Evolutionary conservation across 2,113 vertebrate genomes (phyloP), one percentile per base, ranked within the genome.

Genomic region (Proterorhinus semilunaris): DNA sequence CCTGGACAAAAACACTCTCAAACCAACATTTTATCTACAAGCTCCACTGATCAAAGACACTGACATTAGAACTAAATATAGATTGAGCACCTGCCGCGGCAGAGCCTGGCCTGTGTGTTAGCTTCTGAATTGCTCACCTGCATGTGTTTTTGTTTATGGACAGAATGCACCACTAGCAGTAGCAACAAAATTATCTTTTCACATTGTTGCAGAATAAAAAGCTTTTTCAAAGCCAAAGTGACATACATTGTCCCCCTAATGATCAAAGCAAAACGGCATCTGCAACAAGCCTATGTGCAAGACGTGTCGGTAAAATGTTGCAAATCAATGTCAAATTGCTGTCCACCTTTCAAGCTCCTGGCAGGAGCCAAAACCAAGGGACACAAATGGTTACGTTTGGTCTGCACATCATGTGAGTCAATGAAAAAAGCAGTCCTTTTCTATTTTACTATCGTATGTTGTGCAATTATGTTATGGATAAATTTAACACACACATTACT

Each of bases 41-140:
- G 86, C 63, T 16, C 11, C 57, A 21, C 65, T 89, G 89, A 91
- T 91, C 88, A 92, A 90, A 92, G 90, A 85, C 78, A 27, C 69
- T 66, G 71, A 78, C 76, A 74, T 80, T 83, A 79, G 72, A 45
- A 72, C 66, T 67, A 79, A 76, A 88, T 89, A 72, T 86, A 78
- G 77, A 88, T 81, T 82, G 88, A 86, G 87, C 89, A 89, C 85
- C 85, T 81, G 82, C 82, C 79, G 68, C 81, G 27, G 72, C 85
- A 76, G 65, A 59, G 74, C 71, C 55, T 50, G 68, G 73, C 76
- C 78, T 80, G 78, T 52, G 54, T 61, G 65, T 77, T 74, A 69
- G 68, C 70, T 83, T 62, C 65, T 71, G 51, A 61, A 71, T 71
- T 64, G 49, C 79, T 57, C 11, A 11, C 43, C 64, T 55, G 62